Conservation (phyloP, 2,113 vertebrate genomes). For the Aegithalos caudatus region DNA sequence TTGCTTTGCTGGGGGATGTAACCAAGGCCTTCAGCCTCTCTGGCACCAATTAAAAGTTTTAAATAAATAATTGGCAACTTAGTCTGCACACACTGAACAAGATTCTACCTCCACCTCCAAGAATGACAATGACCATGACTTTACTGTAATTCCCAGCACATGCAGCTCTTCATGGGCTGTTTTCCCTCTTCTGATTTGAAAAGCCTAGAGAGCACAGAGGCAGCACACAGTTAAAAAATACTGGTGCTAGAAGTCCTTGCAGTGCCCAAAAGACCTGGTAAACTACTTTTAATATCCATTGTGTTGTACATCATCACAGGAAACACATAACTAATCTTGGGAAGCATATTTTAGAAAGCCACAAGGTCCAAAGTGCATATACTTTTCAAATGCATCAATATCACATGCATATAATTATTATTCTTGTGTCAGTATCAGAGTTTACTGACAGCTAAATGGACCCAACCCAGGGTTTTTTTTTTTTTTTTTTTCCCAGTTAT, state of each 20-base stretch:
- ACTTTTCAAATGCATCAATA: background rate
- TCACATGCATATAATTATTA: background rate
- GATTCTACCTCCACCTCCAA: background rate
- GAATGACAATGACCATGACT: background rate
- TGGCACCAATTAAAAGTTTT: background rate
- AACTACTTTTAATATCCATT: background rate
- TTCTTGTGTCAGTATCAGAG: constrained; percentile 9
- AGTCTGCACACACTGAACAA: background rate
- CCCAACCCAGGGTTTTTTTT: background rate
- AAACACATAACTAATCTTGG: constrained; percentile 1
- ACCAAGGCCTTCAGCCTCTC: background rate
- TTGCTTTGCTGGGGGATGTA: background rate
- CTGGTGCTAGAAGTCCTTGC: background rate
- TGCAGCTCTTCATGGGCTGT: background rate
- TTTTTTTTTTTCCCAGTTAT: background rate
- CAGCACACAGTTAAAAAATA: background rate
- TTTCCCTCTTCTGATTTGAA: background rate
- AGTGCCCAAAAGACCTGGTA: background rate
- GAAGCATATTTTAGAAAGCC: background rate
- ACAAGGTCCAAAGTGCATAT: background rate
- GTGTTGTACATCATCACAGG: background rate
- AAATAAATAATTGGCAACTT: background rate
- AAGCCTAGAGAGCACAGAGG: background rate
- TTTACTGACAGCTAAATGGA: constrained; percentile 36
- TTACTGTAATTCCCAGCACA: background rate